Conservation (phyloP, 2,888 invertebrate species). For the Drosophila planitibia region DNA sequence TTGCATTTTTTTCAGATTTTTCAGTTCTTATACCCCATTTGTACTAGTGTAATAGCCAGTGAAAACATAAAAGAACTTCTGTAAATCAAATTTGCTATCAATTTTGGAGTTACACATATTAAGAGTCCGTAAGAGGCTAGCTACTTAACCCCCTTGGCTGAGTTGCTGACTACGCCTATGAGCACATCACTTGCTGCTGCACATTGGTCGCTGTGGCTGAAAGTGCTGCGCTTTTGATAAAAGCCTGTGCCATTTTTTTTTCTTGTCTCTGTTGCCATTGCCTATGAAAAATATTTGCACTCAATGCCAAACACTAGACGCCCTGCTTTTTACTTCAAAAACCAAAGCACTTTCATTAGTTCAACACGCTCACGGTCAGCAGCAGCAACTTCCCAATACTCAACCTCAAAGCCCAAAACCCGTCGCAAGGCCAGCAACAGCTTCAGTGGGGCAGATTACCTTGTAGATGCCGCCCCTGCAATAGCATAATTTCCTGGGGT, state of each 20-base stretch:
- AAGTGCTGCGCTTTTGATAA: conserved; percentile 68
- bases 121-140: neutral
- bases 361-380: conserved; percentile 62
- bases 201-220: conserved; percentile 16
- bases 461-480: conserved; percentile 10
- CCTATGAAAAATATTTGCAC: conserved; percentile 40
- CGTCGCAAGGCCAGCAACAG: conserved; percentile 62
- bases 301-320: conserved; percentile 44
- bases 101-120: neutral
- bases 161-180: neutral
- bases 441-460: conserved; percentile 24
- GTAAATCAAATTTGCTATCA: neutral
- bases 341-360: conserved; percentile 76
- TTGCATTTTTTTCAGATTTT: neutral
- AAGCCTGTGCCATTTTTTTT: conserved; percentile 59
- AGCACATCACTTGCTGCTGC: conserved; percentile 10
- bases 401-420: conserved; percentile 3
- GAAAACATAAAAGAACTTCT: neutral
- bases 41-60: neutral
- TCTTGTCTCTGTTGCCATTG: conserved; percentile 30
- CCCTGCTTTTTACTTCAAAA: conserved; percentile 40
- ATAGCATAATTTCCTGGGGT: conserved; percentile 55
- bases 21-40: neutral
- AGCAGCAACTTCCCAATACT: conserved; percentile 13
- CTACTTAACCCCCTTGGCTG: neutral